Conservation (phyloP, 1,140 invertebrate species). For the Bombus impatiens region DNA sequence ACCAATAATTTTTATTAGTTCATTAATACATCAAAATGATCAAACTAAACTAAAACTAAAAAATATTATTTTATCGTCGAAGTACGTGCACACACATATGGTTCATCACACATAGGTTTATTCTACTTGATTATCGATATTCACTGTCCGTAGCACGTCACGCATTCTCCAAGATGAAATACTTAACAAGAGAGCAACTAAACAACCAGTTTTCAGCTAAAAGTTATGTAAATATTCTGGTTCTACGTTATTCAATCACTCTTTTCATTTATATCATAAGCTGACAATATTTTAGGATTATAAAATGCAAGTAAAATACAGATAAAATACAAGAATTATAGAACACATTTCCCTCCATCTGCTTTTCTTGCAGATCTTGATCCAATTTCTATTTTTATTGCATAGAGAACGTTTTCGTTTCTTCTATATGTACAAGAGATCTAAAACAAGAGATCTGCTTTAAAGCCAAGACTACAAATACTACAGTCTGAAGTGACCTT, state of each 20-base stretch:
- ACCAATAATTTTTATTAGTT: no score
- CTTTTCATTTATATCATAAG: not conserved
- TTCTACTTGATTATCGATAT: not conserved
- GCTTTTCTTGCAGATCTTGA: not conserved
- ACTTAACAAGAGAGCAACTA: conserved; percentile 12
- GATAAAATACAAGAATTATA: not conserved
- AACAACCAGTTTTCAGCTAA: not conserved
- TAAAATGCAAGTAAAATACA: not conserved
- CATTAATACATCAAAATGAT: no score
- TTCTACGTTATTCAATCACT: not conserved
- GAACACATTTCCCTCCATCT: not conserved
- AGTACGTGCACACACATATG: no score
- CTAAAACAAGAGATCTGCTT: not conserved
- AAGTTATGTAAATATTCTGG: not conserved
- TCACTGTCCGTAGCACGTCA: not conserved
- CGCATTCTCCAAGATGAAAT: not conserved
- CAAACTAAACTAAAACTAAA: not conserved
- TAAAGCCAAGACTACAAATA: not conserved
- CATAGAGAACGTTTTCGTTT: no score
- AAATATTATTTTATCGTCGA: not conserved
- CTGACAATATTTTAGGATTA: not conserved
- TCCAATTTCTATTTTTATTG: not conserved
- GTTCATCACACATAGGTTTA: not conserved
- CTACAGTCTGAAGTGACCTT: not conserved
- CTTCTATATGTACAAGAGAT: not conserved